Percentiles rank a stretch among this genome's conserved stretches.
phyloP scores from a whole-genome alignment of 2,113 vertebrate species.

The Oceanodroma tethys region DNA sequence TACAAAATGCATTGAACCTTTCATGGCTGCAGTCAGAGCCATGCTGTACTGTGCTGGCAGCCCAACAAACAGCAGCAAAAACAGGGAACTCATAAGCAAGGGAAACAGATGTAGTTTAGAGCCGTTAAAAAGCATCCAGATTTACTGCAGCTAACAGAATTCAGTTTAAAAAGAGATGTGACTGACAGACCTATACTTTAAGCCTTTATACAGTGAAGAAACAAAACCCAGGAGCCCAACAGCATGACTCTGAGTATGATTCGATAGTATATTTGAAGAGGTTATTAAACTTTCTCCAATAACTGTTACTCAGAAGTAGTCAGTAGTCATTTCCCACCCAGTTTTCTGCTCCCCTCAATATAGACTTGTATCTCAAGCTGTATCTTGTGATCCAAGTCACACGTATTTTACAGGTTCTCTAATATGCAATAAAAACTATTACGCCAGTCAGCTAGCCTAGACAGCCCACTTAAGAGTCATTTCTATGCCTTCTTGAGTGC shows the following conservation, averaged over 20 bases:
- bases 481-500: neutral
- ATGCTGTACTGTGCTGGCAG: neutral
- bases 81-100: rapidly evolving
- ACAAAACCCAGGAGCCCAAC: neutral
- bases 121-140: neutral
- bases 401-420: neutral
- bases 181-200: neutral
- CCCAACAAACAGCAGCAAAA: neutral
- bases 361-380: neutral
- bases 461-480: neutral
- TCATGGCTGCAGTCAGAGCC: neutral
- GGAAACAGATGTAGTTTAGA: neutral
- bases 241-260: neutral
- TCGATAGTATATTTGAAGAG: neutral
- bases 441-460: neutral
- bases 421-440: neutral
- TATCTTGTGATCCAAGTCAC: neutral
- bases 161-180: neutral
- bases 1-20: neutral
- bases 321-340: neutral
- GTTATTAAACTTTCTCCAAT: neutral
- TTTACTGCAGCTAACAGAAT: neutral
- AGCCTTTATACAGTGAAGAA: neutral
- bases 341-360: neutral
- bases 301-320: neutral